Percentiles rank a stretch among this genome's conserved stretches.
Conservation (phyloP, 2,797 vertebrate genomes). For the Pithecia hirsuta region DNA sequence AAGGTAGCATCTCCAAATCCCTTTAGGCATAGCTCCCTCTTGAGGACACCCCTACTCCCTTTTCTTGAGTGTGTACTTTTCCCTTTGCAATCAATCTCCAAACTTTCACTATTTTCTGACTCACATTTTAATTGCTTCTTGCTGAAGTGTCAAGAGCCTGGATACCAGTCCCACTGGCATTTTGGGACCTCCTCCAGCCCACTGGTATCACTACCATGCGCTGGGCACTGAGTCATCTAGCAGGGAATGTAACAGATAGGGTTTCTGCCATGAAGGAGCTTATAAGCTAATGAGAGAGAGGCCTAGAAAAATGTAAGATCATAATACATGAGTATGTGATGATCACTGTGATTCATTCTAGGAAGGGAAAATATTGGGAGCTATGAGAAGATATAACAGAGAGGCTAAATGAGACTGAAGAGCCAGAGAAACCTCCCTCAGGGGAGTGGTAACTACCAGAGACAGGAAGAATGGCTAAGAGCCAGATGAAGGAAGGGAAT, state of each 20-base stretch:
- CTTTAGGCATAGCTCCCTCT: neutral
- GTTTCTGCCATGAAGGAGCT: neutral
- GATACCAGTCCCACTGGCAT: neutral
- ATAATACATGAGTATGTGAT: too few relatives aligned
- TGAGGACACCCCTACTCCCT: neutral
- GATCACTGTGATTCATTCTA: neutral
- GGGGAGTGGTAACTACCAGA: neutral
- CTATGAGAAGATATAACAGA: neutral
- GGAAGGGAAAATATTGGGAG: neutral
- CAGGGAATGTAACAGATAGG: neutral
- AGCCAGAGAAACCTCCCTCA: neutral
- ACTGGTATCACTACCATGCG: neutral
- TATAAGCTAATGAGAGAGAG: neutral
- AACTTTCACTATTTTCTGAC: neutral
- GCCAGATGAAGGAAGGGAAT: neutral
- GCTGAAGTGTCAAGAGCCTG: neutral
- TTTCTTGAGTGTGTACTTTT: neutral
- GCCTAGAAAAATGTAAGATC: neutral
- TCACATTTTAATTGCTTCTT: neutral
- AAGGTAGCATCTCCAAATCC: neutral
- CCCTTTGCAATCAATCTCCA: neutral
- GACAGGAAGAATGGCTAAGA: neutral
- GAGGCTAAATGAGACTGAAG: neutral
- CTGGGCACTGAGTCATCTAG: neutral
- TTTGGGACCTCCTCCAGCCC: neutral